Evolutionary conservation across 1,140 invertebrate species (phyloP).

Genomic region (Berghia stephanieae): DNA sequence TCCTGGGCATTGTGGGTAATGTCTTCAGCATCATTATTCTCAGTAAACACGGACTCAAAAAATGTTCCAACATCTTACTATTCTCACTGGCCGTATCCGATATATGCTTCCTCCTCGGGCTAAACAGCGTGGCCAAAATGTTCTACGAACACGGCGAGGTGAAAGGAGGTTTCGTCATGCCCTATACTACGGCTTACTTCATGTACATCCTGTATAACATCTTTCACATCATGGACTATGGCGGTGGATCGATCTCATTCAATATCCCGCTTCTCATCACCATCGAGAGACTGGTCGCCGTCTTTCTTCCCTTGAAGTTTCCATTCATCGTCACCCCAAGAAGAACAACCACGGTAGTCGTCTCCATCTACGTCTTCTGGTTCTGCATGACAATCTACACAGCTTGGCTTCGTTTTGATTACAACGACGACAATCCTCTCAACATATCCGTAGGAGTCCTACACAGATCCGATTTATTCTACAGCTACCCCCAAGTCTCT

Average conservation of each 20-base stretch:
- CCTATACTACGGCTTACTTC: neutral
- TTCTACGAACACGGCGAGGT: neutral
- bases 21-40: neutral
- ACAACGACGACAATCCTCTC: neutral
- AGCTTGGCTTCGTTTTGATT: slow-evolving; percentile 13
- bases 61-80: slow-evolving; percentile 28
- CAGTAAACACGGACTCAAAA: slow-evolving; percentile 14
- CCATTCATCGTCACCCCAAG: neutral
- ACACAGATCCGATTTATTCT: neutral
- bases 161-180: neutral
- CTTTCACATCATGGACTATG: slow-evolving; percentile 21
- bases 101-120: slow-evolving; percentile 14
- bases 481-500: neutral
- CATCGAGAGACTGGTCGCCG: slow-evolving; percentile 16
- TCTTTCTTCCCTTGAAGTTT: slow-evolving; percentile 16
- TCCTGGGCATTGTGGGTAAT: slow-evolving; percentile 18
- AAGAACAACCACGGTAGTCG: neutral
- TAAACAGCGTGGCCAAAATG: neutral
- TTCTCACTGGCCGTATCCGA: slow-evolving; percentile 24
- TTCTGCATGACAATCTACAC: neutral
- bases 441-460: slow-evolving; percentile 1
- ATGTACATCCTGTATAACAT: slow-evolving; percentile 20
- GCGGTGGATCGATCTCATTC: neutral
- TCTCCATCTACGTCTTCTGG: neutral
- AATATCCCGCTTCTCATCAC: slow-evolving; percentile 13